These are phyloP conservation scores for Platichthys flesus DNA, from an alignment of 2,113 vertebrate genomes.

Conservation along the genomic window DNA sequence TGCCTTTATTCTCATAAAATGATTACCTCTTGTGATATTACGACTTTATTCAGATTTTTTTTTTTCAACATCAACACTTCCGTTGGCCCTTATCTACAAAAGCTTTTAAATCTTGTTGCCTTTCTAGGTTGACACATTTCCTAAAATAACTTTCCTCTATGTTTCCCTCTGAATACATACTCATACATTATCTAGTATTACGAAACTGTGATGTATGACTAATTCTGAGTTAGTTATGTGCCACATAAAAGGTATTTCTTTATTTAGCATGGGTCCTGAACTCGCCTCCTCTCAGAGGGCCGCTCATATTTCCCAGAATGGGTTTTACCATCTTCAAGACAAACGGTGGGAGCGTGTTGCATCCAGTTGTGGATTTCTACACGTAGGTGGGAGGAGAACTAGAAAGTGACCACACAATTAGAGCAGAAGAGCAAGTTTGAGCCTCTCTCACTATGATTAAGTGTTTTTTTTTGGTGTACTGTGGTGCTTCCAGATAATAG, in stretches of 20 bases:
- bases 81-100: no score
- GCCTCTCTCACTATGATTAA: background rate
- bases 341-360: background rate
- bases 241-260: background rate
- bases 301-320: background rate
- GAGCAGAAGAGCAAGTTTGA: background rate
- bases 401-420: background rate
- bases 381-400: background rate
- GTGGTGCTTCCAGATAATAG: background rate
- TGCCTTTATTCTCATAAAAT: no score
- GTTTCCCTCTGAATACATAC: no score
- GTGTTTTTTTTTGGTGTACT: background rate
- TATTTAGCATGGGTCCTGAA: background rate
- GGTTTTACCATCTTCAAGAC: background rate
- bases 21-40: no score
- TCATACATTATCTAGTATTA: background rate
- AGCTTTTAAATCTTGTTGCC: no score
- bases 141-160: no score
- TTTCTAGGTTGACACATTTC: no score
- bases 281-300: background rate
- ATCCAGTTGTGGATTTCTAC: background rate
- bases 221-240: no score
- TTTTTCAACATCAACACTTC: no score
- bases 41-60: no score
- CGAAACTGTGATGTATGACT: no score